Conservation (phyloP, 2,797 vertebrate genomes). For the Loriculus beryllinus region DNA sequence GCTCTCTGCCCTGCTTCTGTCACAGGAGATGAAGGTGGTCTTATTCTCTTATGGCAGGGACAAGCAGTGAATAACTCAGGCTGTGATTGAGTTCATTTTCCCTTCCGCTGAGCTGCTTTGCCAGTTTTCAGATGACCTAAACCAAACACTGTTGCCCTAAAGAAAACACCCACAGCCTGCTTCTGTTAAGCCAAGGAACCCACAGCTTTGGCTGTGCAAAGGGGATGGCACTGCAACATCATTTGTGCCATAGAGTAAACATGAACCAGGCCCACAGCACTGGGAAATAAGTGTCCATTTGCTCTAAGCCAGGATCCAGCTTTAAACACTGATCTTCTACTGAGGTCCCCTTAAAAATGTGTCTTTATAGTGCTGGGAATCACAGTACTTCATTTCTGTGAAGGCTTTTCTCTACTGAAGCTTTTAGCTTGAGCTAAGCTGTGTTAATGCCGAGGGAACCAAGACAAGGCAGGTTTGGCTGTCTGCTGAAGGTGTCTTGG, state of each 20-base stretch:
- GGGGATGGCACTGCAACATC: not conserved
- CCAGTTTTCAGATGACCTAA: not conserved
- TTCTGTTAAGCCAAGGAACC: not conserved
- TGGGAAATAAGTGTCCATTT: rapidly evolving
- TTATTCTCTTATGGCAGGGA: not conserved
- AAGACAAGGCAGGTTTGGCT: not conserved
- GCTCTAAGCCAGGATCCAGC: not conserved
- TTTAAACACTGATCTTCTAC: rapidly evolving
- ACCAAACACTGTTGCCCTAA: rapidly evolving
- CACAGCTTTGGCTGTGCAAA: not conserved
- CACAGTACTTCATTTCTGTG: not conserved
- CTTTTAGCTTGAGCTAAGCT: not conserved
- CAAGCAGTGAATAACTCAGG: not conserved
- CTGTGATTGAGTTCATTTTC: not conserved
- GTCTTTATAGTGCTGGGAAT: rapidly evolving
- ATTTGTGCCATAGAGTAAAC: rapidly evolving
- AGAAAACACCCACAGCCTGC: not conserved
- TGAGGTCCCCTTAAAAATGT: not conserved
- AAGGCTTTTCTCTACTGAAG: not conserved
- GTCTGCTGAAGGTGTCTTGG: not conserved
- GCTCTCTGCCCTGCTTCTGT: not conserved
- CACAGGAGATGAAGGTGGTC: not conserved
- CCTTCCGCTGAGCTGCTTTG: not conserved
- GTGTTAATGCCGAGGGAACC: not conserved
- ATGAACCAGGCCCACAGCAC: not conserved